Percentiles rank a stretch among this genome's conserved stretches.
Evolutionary conservation across 2,113 vertebrate genomes (phyloP).

Genomic region (Steatornis caripensis): DNA sequence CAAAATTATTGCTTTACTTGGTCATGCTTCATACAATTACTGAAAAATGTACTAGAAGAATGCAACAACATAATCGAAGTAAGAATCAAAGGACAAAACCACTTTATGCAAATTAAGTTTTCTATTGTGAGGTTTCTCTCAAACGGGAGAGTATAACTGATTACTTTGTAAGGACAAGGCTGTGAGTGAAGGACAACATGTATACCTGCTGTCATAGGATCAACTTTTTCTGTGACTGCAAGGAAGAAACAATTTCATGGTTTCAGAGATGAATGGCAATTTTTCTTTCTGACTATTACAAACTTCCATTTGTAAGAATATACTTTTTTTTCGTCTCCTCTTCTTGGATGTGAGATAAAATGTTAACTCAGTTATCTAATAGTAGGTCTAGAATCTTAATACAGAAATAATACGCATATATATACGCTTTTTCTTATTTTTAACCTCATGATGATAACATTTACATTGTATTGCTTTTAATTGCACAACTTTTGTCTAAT

Average conservation of each 20-base stretch:
- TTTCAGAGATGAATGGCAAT: fast-evolving
- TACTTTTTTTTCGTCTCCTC: background rate
- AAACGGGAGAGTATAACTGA: too few species aligned
- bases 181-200: background rate
- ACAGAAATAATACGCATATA: background rate
- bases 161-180: background rate
- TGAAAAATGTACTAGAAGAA: background rate
- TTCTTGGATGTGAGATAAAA: background rate
- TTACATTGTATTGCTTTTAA: background rate
- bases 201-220: background rate
- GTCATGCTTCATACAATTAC: background rate
- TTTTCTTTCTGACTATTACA: background rate
- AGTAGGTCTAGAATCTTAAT: background rate
- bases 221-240: background rate
- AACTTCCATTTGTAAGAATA: background rate
- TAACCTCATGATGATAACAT: background rate
- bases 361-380: background rate
- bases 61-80: background rate
- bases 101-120: background rate
- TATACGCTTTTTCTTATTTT: background rate
- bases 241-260: background rate
- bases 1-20: background rate
- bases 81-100: background rate
- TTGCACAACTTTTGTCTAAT: background rate
- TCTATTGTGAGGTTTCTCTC: background rate